phyloP scores from a whole-genome alignment of 2,888 invertebrate species.

The Eremobia ochroleuca region DNA sequence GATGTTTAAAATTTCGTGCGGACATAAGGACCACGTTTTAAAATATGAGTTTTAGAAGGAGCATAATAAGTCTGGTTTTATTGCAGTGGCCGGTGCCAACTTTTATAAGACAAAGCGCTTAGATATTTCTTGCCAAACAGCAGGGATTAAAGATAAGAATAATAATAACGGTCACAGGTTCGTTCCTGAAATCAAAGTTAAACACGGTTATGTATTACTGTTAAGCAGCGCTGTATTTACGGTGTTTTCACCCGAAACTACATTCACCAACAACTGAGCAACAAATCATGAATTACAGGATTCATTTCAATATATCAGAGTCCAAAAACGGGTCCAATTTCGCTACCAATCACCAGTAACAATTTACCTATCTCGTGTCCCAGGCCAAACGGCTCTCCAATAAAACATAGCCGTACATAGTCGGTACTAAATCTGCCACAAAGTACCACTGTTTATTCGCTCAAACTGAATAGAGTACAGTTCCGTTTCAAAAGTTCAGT shows the following conservation, averaged over 20 bases:
- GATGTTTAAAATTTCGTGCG: not conserved
- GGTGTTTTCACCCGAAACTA: conserved; percentile 9
- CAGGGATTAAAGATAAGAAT: conserved; percentile 14
- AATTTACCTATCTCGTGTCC: conserved; percentile 64
- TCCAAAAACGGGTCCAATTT: conserved; percentile 58
- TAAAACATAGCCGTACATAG: conserved; percentile 55
- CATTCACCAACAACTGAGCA: conserved; percentile 25
- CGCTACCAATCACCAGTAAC: conserved; percentile 64
- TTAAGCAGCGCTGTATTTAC: conserved; percentile 13
- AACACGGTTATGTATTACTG: conserved; percentile 2
- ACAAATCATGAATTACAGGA: conserved; percentile 60
- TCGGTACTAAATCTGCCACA: conserved; percentile 65
- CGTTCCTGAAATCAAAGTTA: not conserved
- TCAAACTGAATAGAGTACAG: conserved; percentile 68
- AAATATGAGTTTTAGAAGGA: not conserved
- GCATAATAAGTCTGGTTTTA: conserved; percentile 9
- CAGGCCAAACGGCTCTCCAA: conserved; percentile 50
- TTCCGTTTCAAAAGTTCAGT: conserved; percentile 73
- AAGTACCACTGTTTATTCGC: conserved; percentile 66
- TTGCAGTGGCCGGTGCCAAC: conserved; percentile 33
- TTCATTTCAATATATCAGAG: conserved; percentile 62
- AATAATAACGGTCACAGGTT: not conserved
- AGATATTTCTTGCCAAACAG: conserved; percentile 33
- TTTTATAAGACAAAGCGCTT: conserved; percentile 30
- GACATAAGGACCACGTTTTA: not conserved